phyloP scores from a whole-genome alignment of 2,113 vertebrate species.

The Planiliza haematocheilus region DNA sequence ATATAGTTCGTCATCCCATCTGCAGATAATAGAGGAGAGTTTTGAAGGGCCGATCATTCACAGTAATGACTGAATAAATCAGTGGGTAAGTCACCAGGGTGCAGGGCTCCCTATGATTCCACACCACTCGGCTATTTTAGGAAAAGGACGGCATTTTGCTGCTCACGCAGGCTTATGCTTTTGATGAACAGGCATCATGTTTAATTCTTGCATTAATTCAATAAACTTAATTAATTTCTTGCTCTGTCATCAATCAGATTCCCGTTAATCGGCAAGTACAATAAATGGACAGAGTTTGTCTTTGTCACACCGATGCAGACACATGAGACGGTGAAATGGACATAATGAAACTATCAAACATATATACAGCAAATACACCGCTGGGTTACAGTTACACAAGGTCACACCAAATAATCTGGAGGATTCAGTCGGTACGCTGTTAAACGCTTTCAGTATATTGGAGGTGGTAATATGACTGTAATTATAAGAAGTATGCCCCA shows the following conservation, averaged over 20 bases:
- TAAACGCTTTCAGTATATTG: conserved; percentile 30
- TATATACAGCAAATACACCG: conserved; percentile 19
- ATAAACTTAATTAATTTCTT: conserved; percentile 58
- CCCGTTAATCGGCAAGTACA: conserved; percentile 51
- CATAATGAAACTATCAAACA: conserved; percentile 38
- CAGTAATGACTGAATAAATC: conserved; percentile 90
- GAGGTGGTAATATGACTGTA: conserved; percentile 59
- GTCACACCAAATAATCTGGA: conserved; percentile 44
- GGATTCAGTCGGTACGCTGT: conserved; percentile 34
- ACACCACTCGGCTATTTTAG: conserved; percentile 82
- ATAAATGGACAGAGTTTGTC: conserved; percentile 58
- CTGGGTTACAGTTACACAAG: conserved; percentile 20
- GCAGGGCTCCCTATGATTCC: conserved; percentile 66
- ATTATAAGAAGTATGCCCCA: conserved; percentile 55
- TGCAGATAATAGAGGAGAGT: conserved; percentile 85
- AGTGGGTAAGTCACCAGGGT: conserved; percentile 76
- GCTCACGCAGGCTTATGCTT: conserved; percentile 69
- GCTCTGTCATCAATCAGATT: conserved; percentile 56
- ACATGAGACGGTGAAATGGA: conserved; percentile 1
- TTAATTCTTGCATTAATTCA: conserved; percentile 64
- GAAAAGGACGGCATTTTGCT: conserved; percentile 79
- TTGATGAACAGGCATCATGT: conserved; percentile 67
- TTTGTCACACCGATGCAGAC: conserved; percentile 31
- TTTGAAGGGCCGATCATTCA: conserved; percentile 87
- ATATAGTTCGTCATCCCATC: conserved; percentile 83